Evolutionary conservation across 1,140 invertebrate genomes (phyloP), one percentile per base, ranked within the genome.

Genomic region (Thrips palmi): DNA sequence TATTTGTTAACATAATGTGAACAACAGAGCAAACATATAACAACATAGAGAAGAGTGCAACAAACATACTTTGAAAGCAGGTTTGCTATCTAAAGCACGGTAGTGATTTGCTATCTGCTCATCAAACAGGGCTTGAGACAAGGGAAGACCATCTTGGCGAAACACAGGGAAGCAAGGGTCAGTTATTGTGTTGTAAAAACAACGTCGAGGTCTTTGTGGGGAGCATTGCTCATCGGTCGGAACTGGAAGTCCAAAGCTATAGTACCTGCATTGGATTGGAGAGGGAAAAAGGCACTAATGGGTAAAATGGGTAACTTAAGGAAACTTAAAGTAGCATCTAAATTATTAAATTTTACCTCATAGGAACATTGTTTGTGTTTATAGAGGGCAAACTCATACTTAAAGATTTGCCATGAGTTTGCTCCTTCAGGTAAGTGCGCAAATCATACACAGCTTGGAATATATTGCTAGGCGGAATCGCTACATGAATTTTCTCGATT

Each of bases 161-260:
- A 83, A 80, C 8, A 80, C 65, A 17, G 79, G 80, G 60, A 73
- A 77, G 33, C 59, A 64, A 14, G 80, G 79, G 60, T 85, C 80
- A 20, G 71, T 68, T 35, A 85, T 80, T 1, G 78, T 79, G 38
- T 71, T 68, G 11, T 62, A 73, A 30, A 51, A 48, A 10, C 43
- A 39, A 10, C 50, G 53, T 15, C 39, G 43, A 4, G 44, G 35
- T 45, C 33, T 45, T 51, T 33, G 28, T 47, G 53, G 5, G 47
- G 42, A 31, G 60, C 58, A 6, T 56, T 49, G 39, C 35, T 55
- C 56, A 39, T 53, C 47, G 34, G 55, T 54, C 2, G 58, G 17
- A 22, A 52, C 54, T 7, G 57, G 54, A 2, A 62, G 36, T 20
- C 60, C 60, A 32, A 63, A 47, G 39, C 58, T 52, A 34, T 60